Evolutionary conservation across 2,888 invertebrate species (phyloP).

Genomic region (Macrostomum cliftonense): DNA sequence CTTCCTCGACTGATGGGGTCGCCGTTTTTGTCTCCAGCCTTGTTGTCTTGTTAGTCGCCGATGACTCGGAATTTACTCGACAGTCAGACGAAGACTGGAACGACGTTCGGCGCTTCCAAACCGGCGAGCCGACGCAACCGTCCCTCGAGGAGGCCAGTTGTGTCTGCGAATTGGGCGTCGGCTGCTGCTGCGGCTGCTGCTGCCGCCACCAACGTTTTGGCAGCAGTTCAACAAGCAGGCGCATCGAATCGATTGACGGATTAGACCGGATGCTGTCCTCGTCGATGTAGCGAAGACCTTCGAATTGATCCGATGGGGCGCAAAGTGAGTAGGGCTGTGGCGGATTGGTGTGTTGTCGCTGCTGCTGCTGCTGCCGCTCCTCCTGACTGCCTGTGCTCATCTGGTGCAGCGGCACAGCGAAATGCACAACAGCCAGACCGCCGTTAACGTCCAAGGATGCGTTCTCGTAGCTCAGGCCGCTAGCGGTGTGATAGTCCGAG

Average conservation of each 20-base stretch:
- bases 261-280: slow-evolving; percentile 27
- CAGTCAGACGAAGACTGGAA: slow-evolving; percentile 9
- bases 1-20: slow-evolving; percentile 6
- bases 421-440: not conserved
- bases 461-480: slow-evolving; percentile 6
- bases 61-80: slow-evolving; percentile 13
- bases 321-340: not conserved
- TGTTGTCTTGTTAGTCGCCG: slow-evolving; percentile 35
- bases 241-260: slow-evolving; percentile 20
- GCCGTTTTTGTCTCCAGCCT: not conserved
- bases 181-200: not conserved
- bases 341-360: slow-evolving; percentile 2
- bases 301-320: slow-evolving; percentile 15
- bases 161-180: no score
- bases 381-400: slow-evolving; percentile 3
- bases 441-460: not conserved
- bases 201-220: not conserved
- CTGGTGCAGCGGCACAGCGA: not conserved
- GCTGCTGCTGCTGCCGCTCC: slow-evolving; percentile 2
- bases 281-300: slow-evolving; percentile 27
- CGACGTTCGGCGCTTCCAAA: slow-evolving; percentile 18
- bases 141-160: not conserved
- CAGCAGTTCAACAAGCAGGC: slow-evolving; percentile 16
- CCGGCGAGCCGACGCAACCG: slow-evolving; percentile 14
- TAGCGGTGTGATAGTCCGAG: slow-evolving; percentile 11